phyloP scores from a whole-genome alignment of 1,140 invertebrate genomes.

The Colletes gigas region DNA sequence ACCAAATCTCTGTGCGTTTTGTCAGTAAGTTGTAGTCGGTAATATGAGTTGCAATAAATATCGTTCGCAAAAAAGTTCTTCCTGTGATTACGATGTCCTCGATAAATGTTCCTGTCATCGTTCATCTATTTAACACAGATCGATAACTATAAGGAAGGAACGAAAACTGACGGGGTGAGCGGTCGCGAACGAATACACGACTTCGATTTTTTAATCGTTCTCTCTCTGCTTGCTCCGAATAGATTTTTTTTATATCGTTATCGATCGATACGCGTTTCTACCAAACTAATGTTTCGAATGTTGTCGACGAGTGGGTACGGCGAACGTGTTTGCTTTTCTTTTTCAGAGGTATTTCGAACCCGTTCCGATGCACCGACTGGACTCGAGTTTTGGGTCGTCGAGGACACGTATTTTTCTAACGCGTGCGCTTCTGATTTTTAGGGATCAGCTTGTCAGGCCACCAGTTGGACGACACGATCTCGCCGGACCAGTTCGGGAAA shows the following conservation, averaged over 20 bases:
- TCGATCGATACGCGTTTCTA: too few relatives aligned
- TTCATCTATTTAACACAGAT: too few relatives aligned
- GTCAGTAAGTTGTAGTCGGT: background rate
- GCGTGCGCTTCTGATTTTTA: conserved; percentile 51
- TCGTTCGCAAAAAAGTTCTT: background rate
- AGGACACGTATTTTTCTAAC: conserved; percentile 27
- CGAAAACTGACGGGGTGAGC: too few relatives aligned
- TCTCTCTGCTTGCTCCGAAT: too few relatives aligned
- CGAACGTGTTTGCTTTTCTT: background rate
- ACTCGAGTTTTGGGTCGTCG: background rate
- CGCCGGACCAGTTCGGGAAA: conserved; percentile 19
- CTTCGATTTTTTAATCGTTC: too few relatives aligned
- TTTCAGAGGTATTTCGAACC: background rate
- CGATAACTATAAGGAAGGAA: too few relatives aligned
- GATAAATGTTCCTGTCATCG: too few relatives aligned
- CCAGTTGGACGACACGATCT: conserved; percentile 23
- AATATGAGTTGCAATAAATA: conserved; percentile 20
- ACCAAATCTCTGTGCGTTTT: background rate
- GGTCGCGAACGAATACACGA: too few relatives aligned
- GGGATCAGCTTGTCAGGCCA: conserved; percentile 5
- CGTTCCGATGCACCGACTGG: background rate
- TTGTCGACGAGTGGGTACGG: too few relatives aligned
- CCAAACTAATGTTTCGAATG: too few relatives aligned
- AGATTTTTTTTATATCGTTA: too few relatives aligned
- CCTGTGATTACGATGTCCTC: too few relatives aligned